Conservation (phyloP, 2,797 vertebrate genomes). For the Labeo calbasu region DNA sequence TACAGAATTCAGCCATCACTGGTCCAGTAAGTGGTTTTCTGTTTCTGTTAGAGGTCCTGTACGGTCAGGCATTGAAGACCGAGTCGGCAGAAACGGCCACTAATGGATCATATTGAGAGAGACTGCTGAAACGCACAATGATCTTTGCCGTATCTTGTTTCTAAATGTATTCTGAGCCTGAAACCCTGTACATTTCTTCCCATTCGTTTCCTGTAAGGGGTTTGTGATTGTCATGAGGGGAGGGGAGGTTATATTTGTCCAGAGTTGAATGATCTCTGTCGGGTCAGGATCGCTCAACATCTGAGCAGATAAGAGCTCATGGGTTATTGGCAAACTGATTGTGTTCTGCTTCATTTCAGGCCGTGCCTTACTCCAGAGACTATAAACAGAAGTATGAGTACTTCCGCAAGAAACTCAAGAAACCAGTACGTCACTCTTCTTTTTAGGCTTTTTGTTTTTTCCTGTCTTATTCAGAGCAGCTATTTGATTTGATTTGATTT, state of each 20-base stretch:
- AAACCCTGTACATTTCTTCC: constrained; percentile 26
- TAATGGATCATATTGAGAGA: neutral
- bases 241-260: constrained; percentile 13
- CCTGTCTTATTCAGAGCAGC: neutral
- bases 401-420: constrained; percentile 96
- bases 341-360: constrained; percentile 74
- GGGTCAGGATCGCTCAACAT: neutral
- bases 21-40: constrained; percentile 86
- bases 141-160: constrained; percentile 13
- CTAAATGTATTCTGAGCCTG: constrained; percentile 10
- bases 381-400: constrained; percentile 98
- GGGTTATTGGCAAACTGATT: neutral
- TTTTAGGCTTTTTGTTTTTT: neutral
- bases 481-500: no score
- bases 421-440: constrained; percentile 81
- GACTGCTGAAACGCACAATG: neutral
- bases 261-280: constrained; percentile 10
- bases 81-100: neutral
- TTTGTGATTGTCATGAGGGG: neutral
- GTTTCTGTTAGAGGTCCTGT: neutral
- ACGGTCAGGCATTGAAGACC: neutral
- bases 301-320: neutral
- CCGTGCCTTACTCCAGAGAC: constrained; percentile 98
- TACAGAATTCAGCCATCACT: constrained; percentile 90
- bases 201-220: constrained; percentile 9